Conservation (phyloP, 2,113 vertebrate species). For the Mystacornis crossleyi region DNA sequence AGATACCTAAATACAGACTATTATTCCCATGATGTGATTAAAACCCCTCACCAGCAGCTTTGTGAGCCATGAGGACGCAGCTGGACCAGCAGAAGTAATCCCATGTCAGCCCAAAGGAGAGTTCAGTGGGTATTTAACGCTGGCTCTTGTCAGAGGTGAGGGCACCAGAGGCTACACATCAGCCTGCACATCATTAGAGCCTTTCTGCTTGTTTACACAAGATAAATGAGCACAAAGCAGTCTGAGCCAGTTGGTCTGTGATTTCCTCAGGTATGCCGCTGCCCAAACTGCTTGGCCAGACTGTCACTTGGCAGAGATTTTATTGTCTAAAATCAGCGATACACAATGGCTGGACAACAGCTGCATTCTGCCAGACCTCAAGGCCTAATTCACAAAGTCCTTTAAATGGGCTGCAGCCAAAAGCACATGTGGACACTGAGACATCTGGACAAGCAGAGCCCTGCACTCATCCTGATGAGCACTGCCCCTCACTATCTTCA, state of each 20-base stretch:
- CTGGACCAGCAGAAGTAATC: neutral
- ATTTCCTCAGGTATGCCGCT: conserved; percentile 18
- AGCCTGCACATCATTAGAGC: neutral
- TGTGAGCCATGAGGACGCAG: neutral
- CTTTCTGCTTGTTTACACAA: conserved; percentile 27
- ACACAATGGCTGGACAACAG: conserved; percentile 16
- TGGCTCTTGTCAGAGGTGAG: neutral
- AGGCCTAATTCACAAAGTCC: conserved; percentile 1
- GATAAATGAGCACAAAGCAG: neutral
- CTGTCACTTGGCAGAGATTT: conserved; percentile 9
- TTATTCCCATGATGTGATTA: neutral
- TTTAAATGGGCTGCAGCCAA: neutral
- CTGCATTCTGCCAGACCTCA: conserved; percentile 10
- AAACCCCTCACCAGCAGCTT: neutral
- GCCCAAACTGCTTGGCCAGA: conserved; percentile 24
- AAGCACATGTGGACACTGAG: neutral
- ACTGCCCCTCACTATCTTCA: neutral
- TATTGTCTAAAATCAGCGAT: neutral
- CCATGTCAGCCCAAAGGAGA: neutral
- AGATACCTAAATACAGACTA: neutral
- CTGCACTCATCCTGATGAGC: neutral
- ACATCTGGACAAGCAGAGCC: conserved; percentile 3
- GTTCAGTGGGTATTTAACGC: neutral
- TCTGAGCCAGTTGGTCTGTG: neutral
- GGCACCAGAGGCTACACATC: neutral